Conservation (phyloP, 2,888 invertebrate species). For the Metalampra italica region DNA sequence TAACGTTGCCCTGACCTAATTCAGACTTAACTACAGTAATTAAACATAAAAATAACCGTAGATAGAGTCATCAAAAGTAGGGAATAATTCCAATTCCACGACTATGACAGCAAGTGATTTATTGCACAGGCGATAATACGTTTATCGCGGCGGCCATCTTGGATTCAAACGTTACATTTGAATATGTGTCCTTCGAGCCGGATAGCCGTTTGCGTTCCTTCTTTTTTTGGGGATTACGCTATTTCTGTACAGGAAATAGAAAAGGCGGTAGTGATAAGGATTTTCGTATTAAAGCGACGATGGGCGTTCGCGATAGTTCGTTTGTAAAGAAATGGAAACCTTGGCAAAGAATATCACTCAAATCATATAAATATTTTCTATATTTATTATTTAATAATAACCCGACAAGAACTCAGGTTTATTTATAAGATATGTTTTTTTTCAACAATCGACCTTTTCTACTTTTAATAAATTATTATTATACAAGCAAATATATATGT, state of each 20-base stretch:
- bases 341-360: too few species aligned
- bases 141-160: conserved; percentile 39
- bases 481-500: too few species aligned
- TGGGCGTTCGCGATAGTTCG: not conserved
- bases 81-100: conserved; percentile 15
- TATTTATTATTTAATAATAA: too few species aligned
- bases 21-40: too few species aligned
- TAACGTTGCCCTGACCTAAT: too few species aligned
- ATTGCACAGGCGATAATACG: conserved; percentile 40
- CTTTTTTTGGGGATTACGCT: conserved; percentile 3
- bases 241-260: conserved; percentile 9
- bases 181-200: conserved; percentile 22
- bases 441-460: too few species aligned
- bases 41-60: conserved; percentile 14
- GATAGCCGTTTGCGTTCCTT: conserved; percentile 12
- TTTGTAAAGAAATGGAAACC: not conserved
- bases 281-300: not conserved
- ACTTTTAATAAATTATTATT: too few species aligned
- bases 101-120: conserved; percentile 46
- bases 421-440: too few species aligned
- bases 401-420: too few species aligned
- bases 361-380: too few species aligned
- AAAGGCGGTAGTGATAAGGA: conserved; percentile 10
- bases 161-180: conserved; percentile 24
- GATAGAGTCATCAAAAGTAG: conserved; percentile 26